phyloP scores from a whole-genome alignment of 2,888 invertebrate genomes.

The Lydus trimaculatus region DNA sequence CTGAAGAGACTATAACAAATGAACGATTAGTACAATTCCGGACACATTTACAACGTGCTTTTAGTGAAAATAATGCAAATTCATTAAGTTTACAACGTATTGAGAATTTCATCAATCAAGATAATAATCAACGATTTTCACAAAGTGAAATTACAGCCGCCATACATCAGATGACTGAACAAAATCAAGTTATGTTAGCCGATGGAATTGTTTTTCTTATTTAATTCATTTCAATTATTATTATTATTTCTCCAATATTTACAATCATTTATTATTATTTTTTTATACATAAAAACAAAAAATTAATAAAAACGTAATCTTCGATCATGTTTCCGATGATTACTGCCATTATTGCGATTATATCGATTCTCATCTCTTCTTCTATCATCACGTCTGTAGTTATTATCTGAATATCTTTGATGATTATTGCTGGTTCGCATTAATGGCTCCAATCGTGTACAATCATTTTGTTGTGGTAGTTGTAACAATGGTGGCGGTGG shows the following conservation, averaged over 20 bases:
- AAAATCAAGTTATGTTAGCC: constrained; percentile 91
- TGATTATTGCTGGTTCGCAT: constrained; percentile 9
- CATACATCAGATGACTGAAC: constrained; percentile 82
- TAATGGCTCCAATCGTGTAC: not conserved
- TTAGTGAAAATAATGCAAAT: constrained; percentile 79
- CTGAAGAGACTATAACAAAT: constrained; percentile 17
- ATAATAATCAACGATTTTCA: constrained; percentile 68
- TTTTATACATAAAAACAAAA: too few relatives aligned
- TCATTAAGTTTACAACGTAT: constrained; percentile 74
- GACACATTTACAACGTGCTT: constrained; percentile 75
- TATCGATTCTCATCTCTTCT: constrained; percentile 26
- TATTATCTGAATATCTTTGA: constrained; percentile 22
- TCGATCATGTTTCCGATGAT: constrained; percentile 9
- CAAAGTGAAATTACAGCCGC: constrained; percentile 79
- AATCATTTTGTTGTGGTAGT: not conserved
- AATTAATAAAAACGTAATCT: not conserved
- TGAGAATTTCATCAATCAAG: constrained; percentile 69
- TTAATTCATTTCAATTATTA: constrained; percentile 59
- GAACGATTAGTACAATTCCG: constrained; percentile 71
- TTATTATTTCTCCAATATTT: not conserved
- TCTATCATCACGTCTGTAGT: constrained; percentile 27
- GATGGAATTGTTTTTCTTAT: constrained; percentile 86
- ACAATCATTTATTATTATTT: not conserved
- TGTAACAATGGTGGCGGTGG: not conserved
- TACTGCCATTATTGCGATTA: constrained; percentile 20